Conservation (phyloP, 1,140 invertebrate genomes). For the Saccostrea echinata region DNA sequence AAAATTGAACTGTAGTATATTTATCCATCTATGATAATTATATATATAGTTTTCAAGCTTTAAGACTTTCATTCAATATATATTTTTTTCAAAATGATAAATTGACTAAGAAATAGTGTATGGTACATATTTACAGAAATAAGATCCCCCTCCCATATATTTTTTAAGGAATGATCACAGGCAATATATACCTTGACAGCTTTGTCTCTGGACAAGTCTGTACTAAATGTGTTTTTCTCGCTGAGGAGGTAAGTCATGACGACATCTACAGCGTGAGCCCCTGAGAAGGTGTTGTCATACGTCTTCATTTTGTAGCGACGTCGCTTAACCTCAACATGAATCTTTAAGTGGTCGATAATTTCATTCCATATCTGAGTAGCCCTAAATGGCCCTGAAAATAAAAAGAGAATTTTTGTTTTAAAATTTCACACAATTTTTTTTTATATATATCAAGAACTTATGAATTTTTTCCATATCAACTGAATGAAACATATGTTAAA, state of each 20-base stretch:
- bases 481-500: too few species aligned
- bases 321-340: conserved; percentile 76
- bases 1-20: too few species aligned
- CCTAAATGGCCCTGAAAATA: conserved; percentile 74
- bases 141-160: neutral
- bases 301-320: conserved; percentile 80
- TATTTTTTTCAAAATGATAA: too few species aligned
- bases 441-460: too few species aligned
- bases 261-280: conserved; percentile 81
- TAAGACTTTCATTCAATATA: too few species aligned
- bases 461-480: too few species aligned
- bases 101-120: too few species aligned
- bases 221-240: conserved; percentile 73
- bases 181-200: conserved; percentile 75
- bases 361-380: conserved; percentile 79
- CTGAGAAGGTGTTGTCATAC: conserved; percentile 82
- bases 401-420: neutral
- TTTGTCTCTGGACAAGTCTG: conserved; percentile 75
- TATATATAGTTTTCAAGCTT: too few species aligned
- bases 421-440: too few species aligned
- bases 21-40: too few species aligned
- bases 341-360: conserved; percentile 73
- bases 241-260: conserved; percentile 75
- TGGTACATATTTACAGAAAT: too few species aligned
- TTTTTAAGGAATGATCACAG: too few species aligned